A percentile compares a stretch with the other conserved stretches of the same genome.
Evolutionary conservation across 2,113 vertebrate genomes (phyloP).

Genomic region (Terrapene triunguis): DNA sequence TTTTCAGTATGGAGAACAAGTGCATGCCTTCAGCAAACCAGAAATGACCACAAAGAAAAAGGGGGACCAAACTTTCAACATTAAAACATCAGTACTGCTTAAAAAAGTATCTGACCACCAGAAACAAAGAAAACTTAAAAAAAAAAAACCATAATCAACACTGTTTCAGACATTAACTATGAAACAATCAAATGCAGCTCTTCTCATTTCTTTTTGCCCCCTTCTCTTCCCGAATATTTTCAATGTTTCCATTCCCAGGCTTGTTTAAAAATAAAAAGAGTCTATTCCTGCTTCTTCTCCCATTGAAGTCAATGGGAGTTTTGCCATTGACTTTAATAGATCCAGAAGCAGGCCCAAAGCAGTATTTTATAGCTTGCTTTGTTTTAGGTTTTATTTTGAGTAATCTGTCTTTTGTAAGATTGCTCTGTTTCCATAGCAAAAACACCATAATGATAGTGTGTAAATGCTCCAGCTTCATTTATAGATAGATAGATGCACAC

Average conservation of each 20-base stretch:
- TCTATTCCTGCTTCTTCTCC: slow-evolving; percentile 44
- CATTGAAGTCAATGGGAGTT: slow-evolving; percentile 57
- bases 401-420: slow-evolving; percentile 55
- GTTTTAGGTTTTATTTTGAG: slow-evolving; percentile 74
- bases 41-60: background rate
- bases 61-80: background rate
- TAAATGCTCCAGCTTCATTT: background rate
- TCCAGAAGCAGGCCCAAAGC: slow-evolving; percentile 25
- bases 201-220: slow-evolving; percentile 1
- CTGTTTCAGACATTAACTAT: background rate
- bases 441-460: background rate
- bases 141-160: background rate
- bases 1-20: slow-evolving; percentile 42
- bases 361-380: slow-evolving; percentile 72
- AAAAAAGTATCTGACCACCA: background rate
- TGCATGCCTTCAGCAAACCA: background rate
- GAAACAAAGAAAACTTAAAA: background rate
- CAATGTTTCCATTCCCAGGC: slow-evolving; percentile 32
- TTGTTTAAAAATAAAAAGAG: slow-evolving; percentile 60
- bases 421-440: slow-evolving; percentile 51
- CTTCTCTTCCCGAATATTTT: slow-evolving; percentile 17
- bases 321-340: slow-evolving; percentile 68
- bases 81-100: background rate
- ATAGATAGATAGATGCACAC: background rate
- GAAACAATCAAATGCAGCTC: background rate